phyloP scores from a whole-genome alignment of 1,140 invertebrate genomes.

The Philopotamus ludificatus region DNA sequence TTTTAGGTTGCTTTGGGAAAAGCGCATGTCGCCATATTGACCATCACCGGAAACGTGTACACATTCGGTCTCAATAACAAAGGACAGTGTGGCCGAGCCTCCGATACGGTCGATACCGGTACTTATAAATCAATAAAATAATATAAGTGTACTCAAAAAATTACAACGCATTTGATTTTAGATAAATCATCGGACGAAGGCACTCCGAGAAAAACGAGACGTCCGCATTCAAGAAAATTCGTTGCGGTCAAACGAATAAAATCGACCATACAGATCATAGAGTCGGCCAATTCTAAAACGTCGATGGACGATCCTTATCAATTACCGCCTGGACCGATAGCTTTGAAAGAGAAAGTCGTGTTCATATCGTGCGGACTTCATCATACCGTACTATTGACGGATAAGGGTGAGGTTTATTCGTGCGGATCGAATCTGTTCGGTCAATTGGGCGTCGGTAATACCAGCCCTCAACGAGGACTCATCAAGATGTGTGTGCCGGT shows the following conservation, averaged over 20 bases:
- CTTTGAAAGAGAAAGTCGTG: constrained; percentile 62
- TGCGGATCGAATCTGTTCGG: constrained; percentile 95
- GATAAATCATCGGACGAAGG: neutral
- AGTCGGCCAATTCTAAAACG: constrained; percentile 17
- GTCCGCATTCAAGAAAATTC: constrained; percentile 5
- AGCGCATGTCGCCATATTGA: constrained; percentile 88
- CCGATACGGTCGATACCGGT: too few species aligned
- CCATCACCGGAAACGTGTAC: constrained; percentile 85
- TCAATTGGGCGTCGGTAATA: constrained; percentile 88
- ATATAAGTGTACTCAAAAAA: neutral
- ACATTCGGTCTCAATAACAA: constrained; percentile 98
- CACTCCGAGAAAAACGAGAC: neutral
- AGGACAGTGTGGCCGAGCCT: constrained; percentile 94
- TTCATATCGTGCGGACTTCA: constrained; percentile 89
- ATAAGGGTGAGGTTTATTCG: constrained; percentile 71
- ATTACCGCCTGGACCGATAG: constrained; percentile 62
- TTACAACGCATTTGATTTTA: neutral
- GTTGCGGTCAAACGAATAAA: neutral
- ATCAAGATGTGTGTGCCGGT: constrained; percentile 73
- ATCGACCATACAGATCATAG: neutral
- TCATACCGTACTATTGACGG: constrained; percentile 70
- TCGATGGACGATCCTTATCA: constrained; percentile 35
- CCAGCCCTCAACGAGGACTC: constrained; percentile 70
- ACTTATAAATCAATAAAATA: too few species aligned
- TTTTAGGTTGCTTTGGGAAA: constrained; percentile 86